Conservation (phyloP, 2,113 vertebrate genomes). For the Percopsis transmontana region DNA sequence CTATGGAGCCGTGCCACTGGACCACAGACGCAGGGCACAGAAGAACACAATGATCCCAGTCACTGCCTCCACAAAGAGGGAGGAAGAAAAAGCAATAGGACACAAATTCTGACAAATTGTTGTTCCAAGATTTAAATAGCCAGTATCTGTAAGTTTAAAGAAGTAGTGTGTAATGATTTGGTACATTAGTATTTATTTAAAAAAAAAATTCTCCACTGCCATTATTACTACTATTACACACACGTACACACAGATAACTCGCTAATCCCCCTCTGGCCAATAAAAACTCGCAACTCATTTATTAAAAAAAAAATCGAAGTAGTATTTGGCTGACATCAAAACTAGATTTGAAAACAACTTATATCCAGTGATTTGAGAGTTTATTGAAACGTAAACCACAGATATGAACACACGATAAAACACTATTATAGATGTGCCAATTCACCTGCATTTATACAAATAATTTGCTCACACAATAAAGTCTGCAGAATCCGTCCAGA, state of each 20-base stretch:
- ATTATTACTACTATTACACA: too few relatives aligned
- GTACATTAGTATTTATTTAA: too few relatives aligned
- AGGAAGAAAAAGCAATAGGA: too few relatives aligned
- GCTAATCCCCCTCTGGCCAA: too few relatives aligned
- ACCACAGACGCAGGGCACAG: constrained; percentile 4
- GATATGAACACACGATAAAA: constrained; percentile 49
- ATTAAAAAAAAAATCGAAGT: too few relatives aligned
- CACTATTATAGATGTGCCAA: constrained; percentile 8
- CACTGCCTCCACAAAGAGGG: background rate
- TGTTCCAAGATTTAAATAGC: too few relatives aligned
- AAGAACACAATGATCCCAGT: background rate
- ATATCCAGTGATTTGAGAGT: constrained; percentile 27
- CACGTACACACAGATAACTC: too few relatives aligned
- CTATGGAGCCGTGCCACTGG: constrained; percentile 25
- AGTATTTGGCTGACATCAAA: too few relatives aligned
- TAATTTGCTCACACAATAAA: background rate
- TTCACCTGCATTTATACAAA: constrained; percentile 14
- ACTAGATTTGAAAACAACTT: background rate
- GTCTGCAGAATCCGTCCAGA: constrained; percentile 33
- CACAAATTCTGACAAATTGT: background rate
- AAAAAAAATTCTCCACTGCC: too few relatives aligned
- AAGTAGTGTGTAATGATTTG: too few relatives aligned
- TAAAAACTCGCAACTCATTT: too few relatives aligned
- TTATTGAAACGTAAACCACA: constrained; percentile 62
- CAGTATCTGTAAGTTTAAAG: too few relatives aligned